Conservation (phyloP, 1,140 invertebrate genomes). For the Aphidius ervi region DNA sequence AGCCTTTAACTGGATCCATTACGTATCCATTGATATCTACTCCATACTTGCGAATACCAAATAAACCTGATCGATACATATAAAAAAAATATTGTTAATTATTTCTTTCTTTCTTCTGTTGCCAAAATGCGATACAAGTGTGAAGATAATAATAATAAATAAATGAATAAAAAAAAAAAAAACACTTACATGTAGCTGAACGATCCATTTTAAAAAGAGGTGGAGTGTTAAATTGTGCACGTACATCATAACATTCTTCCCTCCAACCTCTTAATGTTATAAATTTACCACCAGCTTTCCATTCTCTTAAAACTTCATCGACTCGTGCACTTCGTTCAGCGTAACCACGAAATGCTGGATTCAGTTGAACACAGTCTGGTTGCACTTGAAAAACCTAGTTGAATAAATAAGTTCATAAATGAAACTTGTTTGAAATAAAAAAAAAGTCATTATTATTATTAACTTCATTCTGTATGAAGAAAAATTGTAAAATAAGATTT, state of each 20-base stretch:
- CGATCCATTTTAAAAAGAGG: conserved; percentile 86
- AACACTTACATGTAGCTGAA: conserved; percentile 74
- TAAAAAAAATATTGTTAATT: not conserved
- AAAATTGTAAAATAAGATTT: not conserved
- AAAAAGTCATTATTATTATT: not conserved
- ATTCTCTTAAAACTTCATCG: conserved; percentile 72
- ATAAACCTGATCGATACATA: conserved; percentile 58
- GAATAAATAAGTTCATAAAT: conserved; percentile 16
- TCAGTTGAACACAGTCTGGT: conserved; percentile 71
- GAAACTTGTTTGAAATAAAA: conserved; percentile 6
- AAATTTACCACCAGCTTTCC: conserved; percentile 61
- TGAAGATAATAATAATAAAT: not conserved
- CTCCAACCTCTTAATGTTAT: conserved; percentile 81
- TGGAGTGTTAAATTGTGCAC: conserved; percentile 64
- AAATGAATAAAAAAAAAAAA: not conserved
- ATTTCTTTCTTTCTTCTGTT: not conserved
- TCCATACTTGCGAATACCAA: conserved; percentile 91
- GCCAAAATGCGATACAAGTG: too few relatives aligned
- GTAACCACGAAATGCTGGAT: conserved; percentile 80
- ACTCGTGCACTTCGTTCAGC: conserved; percentile 72
- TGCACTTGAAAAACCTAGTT: conserved; percentile 66
- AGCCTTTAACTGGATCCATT: conserved; percentile 73
- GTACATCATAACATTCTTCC: conserved; percentile 88
- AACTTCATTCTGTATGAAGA: not conserved
- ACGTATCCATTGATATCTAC: conserved; percentile 93